phyloP scores from a whole-genome alignment of 2,113 vertebrate genomes.

The Chaetorhynchus papuensis region DNA sequence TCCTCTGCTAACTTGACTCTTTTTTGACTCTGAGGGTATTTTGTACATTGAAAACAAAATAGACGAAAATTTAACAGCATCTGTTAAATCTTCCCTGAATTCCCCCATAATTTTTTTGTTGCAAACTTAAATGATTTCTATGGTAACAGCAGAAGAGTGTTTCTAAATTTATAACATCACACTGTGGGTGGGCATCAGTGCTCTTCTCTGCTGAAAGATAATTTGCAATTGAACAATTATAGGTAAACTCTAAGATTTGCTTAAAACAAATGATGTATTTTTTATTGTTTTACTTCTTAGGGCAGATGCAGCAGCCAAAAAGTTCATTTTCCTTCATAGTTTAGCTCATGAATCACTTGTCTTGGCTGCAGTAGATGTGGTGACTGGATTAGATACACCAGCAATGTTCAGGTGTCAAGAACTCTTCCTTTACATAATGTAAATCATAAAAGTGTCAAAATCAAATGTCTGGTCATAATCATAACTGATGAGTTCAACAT shows the following conservation, averaged over 20 bases:
- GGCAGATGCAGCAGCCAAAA: neutral
- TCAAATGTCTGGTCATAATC: neutral
- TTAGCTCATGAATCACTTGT: neutral
- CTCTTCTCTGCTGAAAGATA: neutral
- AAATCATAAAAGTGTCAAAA: neutral
- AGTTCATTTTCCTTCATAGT: neutral
- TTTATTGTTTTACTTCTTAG: neutral
- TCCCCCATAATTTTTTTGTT: neutral
- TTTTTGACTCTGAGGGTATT: neutral
- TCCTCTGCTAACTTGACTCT: neutral
- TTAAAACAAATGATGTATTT: neutral
- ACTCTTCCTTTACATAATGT: neutral
- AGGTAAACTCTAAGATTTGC: neutral
- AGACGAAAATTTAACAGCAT: neutral
- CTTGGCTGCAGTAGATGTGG: neutral
- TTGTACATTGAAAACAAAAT: neutral
- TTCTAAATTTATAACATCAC: constrained; percentile 33
- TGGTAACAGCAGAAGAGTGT: constrained; percentile 23
- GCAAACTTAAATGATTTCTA: neutral
- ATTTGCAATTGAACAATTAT: neutral
- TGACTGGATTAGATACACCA: neutral
- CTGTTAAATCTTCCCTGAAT: neutral
- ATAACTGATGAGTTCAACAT: neutral
- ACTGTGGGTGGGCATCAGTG: neutral
- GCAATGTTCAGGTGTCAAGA: neutral